Evolutionary conservation across 2,888 invertebrate species (phyloP), one percentile per base, ranked within the genome.

Genomic region (Gisinianus flammeolus): DNA sequence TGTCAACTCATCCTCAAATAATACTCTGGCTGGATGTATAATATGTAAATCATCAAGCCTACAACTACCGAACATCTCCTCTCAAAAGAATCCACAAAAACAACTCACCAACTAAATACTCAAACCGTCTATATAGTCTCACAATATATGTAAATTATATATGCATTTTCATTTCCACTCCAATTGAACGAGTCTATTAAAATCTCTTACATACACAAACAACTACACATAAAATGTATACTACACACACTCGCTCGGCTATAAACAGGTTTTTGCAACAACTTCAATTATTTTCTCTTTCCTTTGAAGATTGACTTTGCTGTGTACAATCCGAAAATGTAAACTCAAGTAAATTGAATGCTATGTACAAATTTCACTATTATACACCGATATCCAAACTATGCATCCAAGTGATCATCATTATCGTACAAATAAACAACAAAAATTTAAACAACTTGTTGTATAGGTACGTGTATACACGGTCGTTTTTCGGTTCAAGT

Each of bases 231-330:
- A 19, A 19, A 28, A 26, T 28, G 28, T 54, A 44, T 16, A 6
- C 2, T 44, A 44, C 44, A 44, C 12, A 35, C 5, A 35, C n/a
- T n/a, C n/a, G n/a, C n/a, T n/a, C n/a, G n/a, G n/a, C 35, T 35
- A 35, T 12, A 44, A 6, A 44, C 6, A n/a, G n/a, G n/a, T n/a
- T n/a, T n/a, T n/a, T n/a, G n/a, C n/a, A n/a, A n/a, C n/a, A 24
- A 69, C 54, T 70, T 70, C 54, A 70, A 70, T 70, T 70, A 70
- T 70, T 70, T 70, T 69, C 44, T 19, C 19, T n/a, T 62, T 54
- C 70, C 70, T 70, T 70, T 70, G 70, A 70, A 24, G 70, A 52
- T 70, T 28, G 26, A 28, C 28, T 52, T 54, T 44, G 44, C 44
- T 44, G 19, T 44, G 19, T 44, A 44, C 44, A 6, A 44, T 44